Conservation (phyloP, 1,140 invertebrate genomes). For the Lasioglossum baleicum region DNA sequence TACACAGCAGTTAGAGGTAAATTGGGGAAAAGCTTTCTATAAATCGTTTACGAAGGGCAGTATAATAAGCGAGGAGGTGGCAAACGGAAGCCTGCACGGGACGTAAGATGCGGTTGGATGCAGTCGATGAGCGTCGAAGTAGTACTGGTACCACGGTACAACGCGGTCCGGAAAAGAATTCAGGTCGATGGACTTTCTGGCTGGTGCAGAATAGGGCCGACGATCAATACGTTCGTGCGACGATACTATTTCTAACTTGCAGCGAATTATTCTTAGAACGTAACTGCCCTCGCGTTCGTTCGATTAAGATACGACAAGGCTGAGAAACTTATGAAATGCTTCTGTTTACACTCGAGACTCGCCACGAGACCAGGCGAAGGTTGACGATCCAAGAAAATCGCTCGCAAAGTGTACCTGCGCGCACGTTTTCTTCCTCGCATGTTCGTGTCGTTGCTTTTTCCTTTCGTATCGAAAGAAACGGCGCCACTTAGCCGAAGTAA, state of each 20-base stretch:
- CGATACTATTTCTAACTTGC: slow-evolving; percentile 57
- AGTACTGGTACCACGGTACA: slow-evolving; percentile 2
- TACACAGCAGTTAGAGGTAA: too few relatives aligned
- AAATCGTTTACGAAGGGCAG: not conserved
- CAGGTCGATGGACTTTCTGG: slow-evolving; percentile 67
- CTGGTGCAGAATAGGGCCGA: slow-evolving; percentile 51
- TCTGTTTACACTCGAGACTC: not conserved
- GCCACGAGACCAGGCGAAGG: not conserved
- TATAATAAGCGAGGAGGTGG: not conserved
- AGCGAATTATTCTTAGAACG: slow-evolving; percentile 53
- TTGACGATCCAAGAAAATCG: slow-evolving; percentile 2
- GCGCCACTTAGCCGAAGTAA: too few relatives aligned
- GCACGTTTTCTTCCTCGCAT: too few relatives aligned
- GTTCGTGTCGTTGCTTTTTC: not conserved
- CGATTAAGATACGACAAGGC: slow-evolving; percentile 21
- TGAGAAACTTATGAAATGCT: slow-evolving; percentile 14
- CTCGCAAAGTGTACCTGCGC: too few relatives aligned
- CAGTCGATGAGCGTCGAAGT: not conserved
- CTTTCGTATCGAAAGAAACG: not conserved
- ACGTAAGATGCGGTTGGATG: not conserved
- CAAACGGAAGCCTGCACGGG: not conserved
- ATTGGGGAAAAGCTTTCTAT: too few relatives aligned
- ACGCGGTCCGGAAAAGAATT: slow-evolving; percentile 56
- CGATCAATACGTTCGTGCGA: slow-evolving; percentile 57
- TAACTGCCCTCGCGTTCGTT: slow-evolving; percentile 18